Conservation (phyloP, 2,888 invertebrate species). For the Esperia sulphurella region DNA sequence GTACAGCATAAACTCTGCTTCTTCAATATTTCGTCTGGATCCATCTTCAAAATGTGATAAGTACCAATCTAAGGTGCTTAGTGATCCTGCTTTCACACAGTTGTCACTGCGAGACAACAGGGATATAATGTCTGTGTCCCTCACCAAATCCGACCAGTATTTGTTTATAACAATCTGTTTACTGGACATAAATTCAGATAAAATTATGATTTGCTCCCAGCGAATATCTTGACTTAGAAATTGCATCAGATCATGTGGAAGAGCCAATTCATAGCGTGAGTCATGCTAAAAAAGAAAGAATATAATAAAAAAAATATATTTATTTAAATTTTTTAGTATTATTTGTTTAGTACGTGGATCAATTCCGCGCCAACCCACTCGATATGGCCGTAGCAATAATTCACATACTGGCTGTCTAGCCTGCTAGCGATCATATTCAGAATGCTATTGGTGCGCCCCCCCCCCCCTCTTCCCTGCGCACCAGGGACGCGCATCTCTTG, state of each 20-base stretch:
- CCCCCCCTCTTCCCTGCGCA: no score
- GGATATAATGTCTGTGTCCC: conserved; percentile 80
- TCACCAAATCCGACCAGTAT: conserved; percentile 77
- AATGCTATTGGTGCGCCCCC: no score
- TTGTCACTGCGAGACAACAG: conserved; percentile 81
- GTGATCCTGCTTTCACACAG: conserved; percentile 82
- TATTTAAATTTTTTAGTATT: no score
- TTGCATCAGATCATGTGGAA: conserved; percentile 86
- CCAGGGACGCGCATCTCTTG: no score
- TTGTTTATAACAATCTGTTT: conserved; percentile 82
- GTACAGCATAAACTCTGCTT: conserved; percentile 38
- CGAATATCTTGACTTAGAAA: conserved; percentile 88
- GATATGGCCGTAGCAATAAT: no score
- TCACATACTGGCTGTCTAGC: no score
- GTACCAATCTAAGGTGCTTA: conserved; percentile 85
- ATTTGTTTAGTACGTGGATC: no score
- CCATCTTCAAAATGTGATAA: conserved; percentile 80
- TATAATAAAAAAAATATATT: no score
- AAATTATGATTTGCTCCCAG: conserved; percentile 77
- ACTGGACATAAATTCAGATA: conserved; percentile 81
- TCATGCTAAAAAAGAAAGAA: conserved; percentile 80
- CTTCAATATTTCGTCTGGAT: conserved; percentile 62
- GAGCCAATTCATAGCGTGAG: conserved; percentile 85
- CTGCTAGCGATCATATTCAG: no score
- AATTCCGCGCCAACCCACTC: no score